Evolutionary conservation across 2,888 invertebrate genomes (phyloP).

Genomic region (Drosophila eohydei): DNA sequence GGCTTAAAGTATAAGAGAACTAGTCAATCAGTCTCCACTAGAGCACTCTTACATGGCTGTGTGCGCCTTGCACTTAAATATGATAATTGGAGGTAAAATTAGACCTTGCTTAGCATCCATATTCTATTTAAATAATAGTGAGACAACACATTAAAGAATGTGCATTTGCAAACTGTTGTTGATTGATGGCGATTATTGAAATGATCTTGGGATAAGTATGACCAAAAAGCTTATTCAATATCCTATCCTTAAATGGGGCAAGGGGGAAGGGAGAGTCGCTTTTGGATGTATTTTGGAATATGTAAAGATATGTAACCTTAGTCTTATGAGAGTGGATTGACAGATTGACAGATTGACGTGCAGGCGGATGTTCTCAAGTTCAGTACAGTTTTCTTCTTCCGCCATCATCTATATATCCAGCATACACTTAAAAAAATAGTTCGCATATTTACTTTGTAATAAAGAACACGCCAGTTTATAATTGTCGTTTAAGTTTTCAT

Average conservation of each 20-base stretch:
- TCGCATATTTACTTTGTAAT: not conserved
- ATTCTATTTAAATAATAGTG: conserved; percentile 6
- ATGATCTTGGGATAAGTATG: not conserved
- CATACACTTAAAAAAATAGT: not conserved
- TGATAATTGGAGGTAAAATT: conserved; percentile 49
- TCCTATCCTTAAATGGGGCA: not conserved
- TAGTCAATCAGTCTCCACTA: no score
- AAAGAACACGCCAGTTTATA: conserved; percentile 26
- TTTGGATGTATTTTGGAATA: not conserved
- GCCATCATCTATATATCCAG: no score
- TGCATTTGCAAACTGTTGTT: no score
- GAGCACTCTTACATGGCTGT: not conserved
- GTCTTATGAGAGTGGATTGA: not conserved
- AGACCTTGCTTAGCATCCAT: conserved; percentile 4
- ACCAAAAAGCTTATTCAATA: not conserved
- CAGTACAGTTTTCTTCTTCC: not conserved
- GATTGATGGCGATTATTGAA: not conserved
- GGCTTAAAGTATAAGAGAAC: no score
- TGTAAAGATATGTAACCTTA: not conserved
- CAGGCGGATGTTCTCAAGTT: not conserved
- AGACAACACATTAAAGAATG: not conserved
- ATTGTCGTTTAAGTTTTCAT: conserved; percentile 41
- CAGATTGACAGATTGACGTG: not conserved
- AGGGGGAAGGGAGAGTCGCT: not conserved
- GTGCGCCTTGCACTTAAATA: conserved; percentile 56